These are phyloP conservation scores for Chlamydotis undulata DNA, from an alignment of 2,113 vertebrate genomes.

Conservation along the genomic window DNA sequence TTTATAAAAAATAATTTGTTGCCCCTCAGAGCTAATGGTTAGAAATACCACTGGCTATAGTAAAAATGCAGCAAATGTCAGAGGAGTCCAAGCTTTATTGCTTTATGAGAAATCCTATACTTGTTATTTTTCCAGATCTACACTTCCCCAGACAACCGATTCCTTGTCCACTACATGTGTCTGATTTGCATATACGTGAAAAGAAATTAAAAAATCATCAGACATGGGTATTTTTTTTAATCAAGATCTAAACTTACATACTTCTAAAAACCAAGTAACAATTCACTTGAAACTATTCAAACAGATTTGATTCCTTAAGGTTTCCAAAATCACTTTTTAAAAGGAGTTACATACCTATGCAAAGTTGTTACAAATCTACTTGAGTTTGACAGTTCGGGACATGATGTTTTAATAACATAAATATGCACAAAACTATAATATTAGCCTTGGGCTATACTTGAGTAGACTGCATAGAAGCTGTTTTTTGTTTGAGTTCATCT, in stretches of 20 bases:
- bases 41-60: neutral
- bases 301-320: neutral
- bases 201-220: neutral
- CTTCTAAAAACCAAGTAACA: neutral
- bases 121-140: neutral
- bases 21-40: neutral
- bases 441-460: neutral
- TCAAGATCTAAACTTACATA: neutral
- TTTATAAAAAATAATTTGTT: neutral
- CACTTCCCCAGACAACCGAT: neutral
- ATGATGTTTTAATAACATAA: conserved; percentile 17
- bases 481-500: conserved; percentile 34
- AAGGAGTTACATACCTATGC: neutral
- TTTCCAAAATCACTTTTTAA: neutral
- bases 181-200: neutral
- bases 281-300: neutral
- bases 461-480: neutral
- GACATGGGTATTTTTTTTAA: neutral
- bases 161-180: neutral
- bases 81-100: neutral
- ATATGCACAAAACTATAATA: conserved; percentile 5
- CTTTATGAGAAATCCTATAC: neutral
- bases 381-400: neutral
- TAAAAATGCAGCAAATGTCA: neutral
- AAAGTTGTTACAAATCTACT: neutral